These are phyloP conservation scores for Phymastichus coffea DNA, from an alignment of 1,140 invertebrate species.

Conservation along the genomic window DNA sequence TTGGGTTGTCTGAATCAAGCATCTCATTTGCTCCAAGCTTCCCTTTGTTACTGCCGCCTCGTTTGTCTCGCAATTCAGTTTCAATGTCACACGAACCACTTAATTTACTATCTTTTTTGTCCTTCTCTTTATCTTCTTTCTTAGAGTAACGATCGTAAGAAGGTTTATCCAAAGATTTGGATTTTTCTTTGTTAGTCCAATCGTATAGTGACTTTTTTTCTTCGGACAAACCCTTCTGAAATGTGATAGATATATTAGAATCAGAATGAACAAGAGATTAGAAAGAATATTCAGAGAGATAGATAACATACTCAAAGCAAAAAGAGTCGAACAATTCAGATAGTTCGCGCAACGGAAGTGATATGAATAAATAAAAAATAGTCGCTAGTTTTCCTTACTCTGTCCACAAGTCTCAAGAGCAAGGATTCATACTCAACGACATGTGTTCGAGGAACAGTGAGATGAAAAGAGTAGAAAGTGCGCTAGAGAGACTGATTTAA, in stretches of 20 bases:
- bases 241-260: constrained; percentile 19
- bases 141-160: constrained; percentile 38
- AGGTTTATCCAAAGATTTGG: constrained; percentile 51
- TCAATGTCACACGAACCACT: constrained; percentile 34
- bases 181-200: constrained; percentile 51
- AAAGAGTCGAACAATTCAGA: too few species aligned
- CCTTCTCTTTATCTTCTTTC: constrained; percentile 50
- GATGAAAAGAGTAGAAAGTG: neutral
- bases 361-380: too few species aligned
- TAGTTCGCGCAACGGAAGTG: too few species aligned
- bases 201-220: constrained; percentile 45
- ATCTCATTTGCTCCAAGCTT: constrained; percentile 54
- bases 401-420: too few species aligned
- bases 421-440: too few species aligned
- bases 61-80: constrained; percentile 40
- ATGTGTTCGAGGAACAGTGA: neutral
- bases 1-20: constrained; percentile 51
- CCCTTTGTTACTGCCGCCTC: constrained; percentile 37
- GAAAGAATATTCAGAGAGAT: too few species aligned
- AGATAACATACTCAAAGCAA: too few species aligned
- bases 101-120: constrained; percentile 43
- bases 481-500: too few species aligned
- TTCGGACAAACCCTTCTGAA: constrained; percentile 47
- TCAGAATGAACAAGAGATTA: too few species aligned
- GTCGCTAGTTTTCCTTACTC: too few species aligned